Base-by-base conservation (phyloP, 2,113 vertebrate species). In the Lagopus muta region DNA sequence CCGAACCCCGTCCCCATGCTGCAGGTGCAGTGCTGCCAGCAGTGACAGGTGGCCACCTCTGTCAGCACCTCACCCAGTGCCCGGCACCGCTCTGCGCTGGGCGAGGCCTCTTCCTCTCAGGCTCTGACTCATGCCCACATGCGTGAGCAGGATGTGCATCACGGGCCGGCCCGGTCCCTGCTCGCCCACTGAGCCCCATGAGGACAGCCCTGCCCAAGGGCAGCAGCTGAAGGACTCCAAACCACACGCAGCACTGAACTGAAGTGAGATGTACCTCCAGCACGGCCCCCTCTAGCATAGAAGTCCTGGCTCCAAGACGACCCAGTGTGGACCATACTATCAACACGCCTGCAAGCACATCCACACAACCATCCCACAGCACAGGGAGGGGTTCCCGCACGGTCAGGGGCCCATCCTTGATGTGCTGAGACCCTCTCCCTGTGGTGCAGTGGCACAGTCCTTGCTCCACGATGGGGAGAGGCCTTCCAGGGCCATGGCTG, bases 121-220 rank as follows among this genome's bases (percentile, higher is more conserved):
- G 90, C 82, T 92, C 88, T 96, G 96, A 96, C 90, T 96, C 96
- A 96, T 88, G 82, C 73, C 95, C 93, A 95, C 92, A 93, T 96
- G 96, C 25, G 8, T 90, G 96, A 86, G 90, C 90, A 96, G 96
- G 96, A 95, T 95, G 95, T 96, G 92, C 95, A 90, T 94, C 96
- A 96, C 22, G 5, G 94, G 86, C 94, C 80, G 77, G 86, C 5
- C 57, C 65, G 83, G 90, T 74, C 90, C 86, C 54, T 82, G 81
- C 87, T 75, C 54, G 1, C 52, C 42, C 24, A 42, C 11, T 0
- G 91, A 7, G 0, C 83, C 42, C 50, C 6, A 21, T 1, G 0
- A 62, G 64, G 82, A 47, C 65, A 83, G 87, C 66, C 25, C 65
- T 90, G 86, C 86, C 82, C 10, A 24, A 0, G 0, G 27, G 52